Evolutionary conservation across 2,888 invertebrate genomes (phyloP), one percentile per base, ranked within the genome.

Genomic region (Drosophila macrospina): DNA sequence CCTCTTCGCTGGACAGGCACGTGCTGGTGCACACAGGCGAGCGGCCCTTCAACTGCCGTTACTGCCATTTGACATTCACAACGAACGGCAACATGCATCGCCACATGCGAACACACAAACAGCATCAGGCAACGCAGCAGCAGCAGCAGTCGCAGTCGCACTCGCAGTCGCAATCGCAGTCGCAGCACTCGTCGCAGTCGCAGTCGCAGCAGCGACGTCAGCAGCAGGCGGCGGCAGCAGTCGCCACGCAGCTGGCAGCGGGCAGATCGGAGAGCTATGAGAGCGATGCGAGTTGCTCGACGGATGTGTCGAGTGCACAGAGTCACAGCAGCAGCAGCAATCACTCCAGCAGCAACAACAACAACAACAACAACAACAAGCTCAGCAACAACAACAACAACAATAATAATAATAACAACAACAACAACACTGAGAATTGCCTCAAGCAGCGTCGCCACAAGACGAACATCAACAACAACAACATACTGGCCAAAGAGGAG

Each of bases 81-180:
- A 96, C 96, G 11, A 97, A 96, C 91, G 96, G 96, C 26, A 97
- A 96, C 91, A 96, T 97, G 96, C 96, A 96, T 89, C 93, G 96
- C 37, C 97, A 97, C 91, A 94, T 96, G 93, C 93, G 96, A 66
- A 96, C 95, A 2, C 95, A 96, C 90, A 94, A 93, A 68, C 93
- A 93, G 73, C 93, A 93, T 80, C 91, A 90, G 54, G 51, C 48
- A 20, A 24, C 61, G 34, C 69, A 54, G 13, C 71, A 61, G 24
- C 65, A 61, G 37, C 59, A 52, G 7, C 48, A 48, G 1, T 48
- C 51, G 4, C 11, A 28, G 1, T 45, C 28, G n/a, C 59, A 61
- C 11, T 62, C 42, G 10, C 61, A 57, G 20, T 56, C 50, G 10
- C 78, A 16, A 20, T 52, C 54, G 20, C 59, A 52, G 11, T 74